Conservation (phyloP, 92 coral and sea anemone genomes). For the Siderastrea siderea region DNA sequence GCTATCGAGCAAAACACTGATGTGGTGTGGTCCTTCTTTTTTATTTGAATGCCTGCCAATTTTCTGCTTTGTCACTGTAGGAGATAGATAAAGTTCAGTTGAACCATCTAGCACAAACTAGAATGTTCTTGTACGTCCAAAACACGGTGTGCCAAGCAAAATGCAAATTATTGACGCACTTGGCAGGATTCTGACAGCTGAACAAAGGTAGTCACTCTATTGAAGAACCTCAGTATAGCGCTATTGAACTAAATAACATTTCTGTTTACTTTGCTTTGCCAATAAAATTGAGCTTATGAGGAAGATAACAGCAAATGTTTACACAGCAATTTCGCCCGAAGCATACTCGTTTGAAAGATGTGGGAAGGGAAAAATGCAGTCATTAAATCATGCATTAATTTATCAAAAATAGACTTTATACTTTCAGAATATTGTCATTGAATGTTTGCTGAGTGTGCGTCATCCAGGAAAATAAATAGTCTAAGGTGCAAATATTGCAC, state of each 20-base stretch:
- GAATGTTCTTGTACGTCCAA: background rate
- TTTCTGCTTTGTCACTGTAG: background rate
- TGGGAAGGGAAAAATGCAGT: background rate
- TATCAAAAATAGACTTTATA: background rate
- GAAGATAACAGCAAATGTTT: background rate
- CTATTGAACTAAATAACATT: background rate
- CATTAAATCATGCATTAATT: too few relatives aligned
- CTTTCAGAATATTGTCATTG: too few relatives aligned
- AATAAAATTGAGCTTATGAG: background rate
- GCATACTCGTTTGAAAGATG: too few relatives aligned
- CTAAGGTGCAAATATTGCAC: background rate
- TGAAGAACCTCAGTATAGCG: background rate
- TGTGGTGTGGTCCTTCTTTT: background rate
- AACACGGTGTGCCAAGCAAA: background rate
- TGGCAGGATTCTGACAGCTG: conserved; percentile 1
- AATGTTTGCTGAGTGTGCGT: too few relatives aligned
- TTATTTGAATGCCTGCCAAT: background rate
- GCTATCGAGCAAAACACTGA: background rate
- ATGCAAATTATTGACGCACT: conserved; percentile 31
- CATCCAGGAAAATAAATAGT: too few relatives aligned
- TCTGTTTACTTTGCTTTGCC: conserved; percentile 17
- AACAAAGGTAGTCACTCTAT: background rate
- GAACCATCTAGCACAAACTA: background rate
- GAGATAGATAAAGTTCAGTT: background rate
- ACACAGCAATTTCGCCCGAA: background rate